Percentiles rank a stretch among this genome's conserved stretches.
phyloP scores from a whole-genome alignment of 1,140 invertebrate species.

The Coptotermes formosanus region DNA sequence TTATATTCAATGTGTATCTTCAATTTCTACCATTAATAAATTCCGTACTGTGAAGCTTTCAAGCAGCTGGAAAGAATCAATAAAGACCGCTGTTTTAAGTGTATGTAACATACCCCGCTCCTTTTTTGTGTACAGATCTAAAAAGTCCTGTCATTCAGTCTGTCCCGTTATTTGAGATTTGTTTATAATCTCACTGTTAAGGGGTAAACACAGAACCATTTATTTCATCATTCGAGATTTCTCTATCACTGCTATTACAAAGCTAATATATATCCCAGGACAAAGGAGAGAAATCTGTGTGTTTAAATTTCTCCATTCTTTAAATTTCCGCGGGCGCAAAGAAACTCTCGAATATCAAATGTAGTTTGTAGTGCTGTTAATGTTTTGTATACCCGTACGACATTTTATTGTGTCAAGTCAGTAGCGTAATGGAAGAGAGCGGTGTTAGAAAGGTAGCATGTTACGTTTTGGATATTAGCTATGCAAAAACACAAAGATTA shows the following conservation, averaged over 20 bases:
- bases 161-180: slow-evolving; percentile 3
- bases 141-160: neutral
- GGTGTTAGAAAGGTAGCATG: no score
- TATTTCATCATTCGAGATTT: neutral
- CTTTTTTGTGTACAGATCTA: neutral
- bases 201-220: neutral
- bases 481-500: no score
- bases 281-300: neutral
- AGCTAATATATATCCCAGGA: neutral
- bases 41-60: neutral
- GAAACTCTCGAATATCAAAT: no score
- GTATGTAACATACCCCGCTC: neutral
- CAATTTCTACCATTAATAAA: neutral
- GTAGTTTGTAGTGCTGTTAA: no score
- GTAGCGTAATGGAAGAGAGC: no score
- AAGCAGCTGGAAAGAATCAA: neutral
- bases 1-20: neutral
- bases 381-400: no score
- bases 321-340: no score
- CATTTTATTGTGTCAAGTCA: no score
- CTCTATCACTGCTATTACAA: neutral
- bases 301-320: no score
- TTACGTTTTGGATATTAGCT: no score
- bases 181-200: neutral
- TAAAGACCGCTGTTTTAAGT: neutral